Conservation (phyloP, 2,797 vertebrate species). For the Periophthalmus magnuspinnatus region DNA sequence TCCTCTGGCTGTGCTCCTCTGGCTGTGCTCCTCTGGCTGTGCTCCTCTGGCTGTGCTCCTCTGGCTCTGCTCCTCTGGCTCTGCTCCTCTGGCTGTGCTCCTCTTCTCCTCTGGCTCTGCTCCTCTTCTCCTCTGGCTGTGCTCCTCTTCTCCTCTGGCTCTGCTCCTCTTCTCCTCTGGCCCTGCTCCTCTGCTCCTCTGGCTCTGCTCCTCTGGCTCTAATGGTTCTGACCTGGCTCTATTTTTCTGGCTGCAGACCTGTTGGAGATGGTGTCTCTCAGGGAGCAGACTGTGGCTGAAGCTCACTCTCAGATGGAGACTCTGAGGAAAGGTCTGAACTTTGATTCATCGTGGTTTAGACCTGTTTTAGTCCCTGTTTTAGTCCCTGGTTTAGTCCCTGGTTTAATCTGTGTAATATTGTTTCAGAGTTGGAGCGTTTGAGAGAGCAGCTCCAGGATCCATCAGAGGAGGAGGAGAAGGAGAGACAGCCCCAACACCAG, state of each 20-base stretch:
- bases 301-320: not conserved
- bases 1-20: no score
- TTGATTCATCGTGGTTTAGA: not conserved
- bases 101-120: not conserved
- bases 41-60: not conserved
- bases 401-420: not conserved
- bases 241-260: not conserved
- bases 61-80: not conserved
- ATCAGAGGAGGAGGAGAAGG: not conserved
- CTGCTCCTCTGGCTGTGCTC: no score
- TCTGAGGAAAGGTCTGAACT: not conserved
- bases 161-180: not conserved
- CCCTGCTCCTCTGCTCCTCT: not conserved
- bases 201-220: not conserved
- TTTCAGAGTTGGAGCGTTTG: slow-evolving; percentile 44
- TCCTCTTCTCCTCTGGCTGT: not conserved
- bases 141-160: not conserved
- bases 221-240: not conserved
- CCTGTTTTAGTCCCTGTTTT: not conserved
- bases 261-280: not conserved
- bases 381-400: not conserved
- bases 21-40: not conserved
- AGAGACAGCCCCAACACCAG: not conserved
- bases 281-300: slow-evolving; percentile 33
- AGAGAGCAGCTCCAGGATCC: slow-evolving; percentile 25